phyloP scores from a whole-genome alignment of 2,797 vertebrate genomes.

The Leontopithecus rosalia region DNA sequence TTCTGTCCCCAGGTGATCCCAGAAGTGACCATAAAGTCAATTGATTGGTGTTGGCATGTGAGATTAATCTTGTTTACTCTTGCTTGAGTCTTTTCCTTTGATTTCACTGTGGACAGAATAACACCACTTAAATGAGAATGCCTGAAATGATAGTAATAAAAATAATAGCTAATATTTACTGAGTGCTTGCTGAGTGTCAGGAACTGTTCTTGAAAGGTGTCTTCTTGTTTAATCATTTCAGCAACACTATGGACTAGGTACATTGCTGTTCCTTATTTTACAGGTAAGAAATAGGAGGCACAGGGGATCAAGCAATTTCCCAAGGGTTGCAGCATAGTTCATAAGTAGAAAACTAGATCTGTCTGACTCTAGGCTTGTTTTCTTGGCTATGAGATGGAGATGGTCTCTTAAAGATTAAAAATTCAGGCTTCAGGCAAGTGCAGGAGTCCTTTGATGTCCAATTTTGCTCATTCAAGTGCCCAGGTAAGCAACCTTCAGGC shows the following conservation, averaged over 20 bases:
- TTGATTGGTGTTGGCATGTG: background rate
- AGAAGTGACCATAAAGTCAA: background rate
- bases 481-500: background rate
- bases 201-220: background rate
- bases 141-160: background rate
- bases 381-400: background rate
- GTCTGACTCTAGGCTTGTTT: background rate
- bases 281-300: background rate
- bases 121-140: background rate
- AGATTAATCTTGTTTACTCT: background rate
- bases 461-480: background rate
- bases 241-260: background rate
- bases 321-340: background rate
- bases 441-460: background rate
- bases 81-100: constrained; percentile 25
- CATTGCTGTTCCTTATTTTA: background rate
- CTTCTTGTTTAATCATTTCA: background rate
- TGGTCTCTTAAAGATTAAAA: background rate
- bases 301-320: background rate
- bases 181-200: background rate
- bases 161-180: background rate
- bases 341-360: background rate
- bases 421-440: background rate
- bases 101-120: background rate
- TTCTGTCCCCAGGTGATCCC: background rate